These are phyloP conservation scores for Zoanthus sociatus DNA, from an alignment of 92 coral and sea anemone species.

Conservation along the genomic window DNA sequence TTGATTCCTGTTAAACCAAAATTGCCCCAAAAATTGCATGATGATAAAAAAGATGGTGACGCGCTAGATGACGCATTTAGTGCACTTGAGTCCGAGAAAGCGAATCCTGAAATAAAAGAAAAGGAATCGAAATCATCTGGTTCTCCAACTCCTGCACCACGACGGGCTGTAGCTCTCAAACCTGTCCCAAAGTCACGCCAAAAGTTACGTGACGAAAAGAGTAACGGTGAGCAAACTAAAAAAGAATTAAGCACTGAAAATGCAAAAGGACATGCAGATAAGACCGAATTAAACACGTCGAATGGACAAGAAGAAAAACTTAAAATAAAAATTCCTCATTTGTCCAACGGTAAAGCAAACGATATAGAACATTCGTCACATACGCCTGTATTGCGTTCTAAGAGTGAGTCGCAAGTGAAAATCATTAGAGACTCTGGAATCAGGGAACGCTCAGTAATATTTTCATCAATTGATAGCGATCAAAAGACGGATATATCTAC, in stretches of 20 bases:
- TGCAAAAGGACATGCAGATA: background rate
- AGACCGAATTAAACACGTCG: background rate
- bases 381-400: slow-evolving; percentile 19
- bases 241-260: background rate
- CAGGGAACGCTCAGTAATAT: slow-evolving; percentile 3
- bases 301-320: slow-evolving; percentile 10
- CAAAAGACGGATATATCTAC: slow-evolving; percentile 2
- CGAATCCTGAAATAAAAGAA: slow-evolving; percentile 18
- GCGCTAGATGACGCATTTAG: slow-evolving; percentile 1
- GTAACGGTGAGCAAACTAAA: background rate
- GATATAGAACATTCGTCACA: background rate
- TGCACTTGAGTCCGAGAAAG: slow-evolving; percentile 21
- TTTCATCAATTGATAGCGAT: slow-evolving; percentile 18
- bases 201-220: slow-evolving; percentile 6
- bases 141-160: slow-evolving; percentile 37
- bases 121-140: background rate
- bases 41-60: background rate
- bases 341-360: slow-evolving; percentile 13
- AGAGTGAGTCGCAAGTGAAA: slow-evolving; percentile 21
- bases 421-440: background rate
- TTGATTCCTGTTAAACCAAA: background rate
- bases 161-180: slow-evolving; percentile 32
- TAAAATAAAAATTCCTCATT: background rate
- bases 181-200: slow-evolving; percentile 25
- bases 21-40: background rate